Evolutionary conservation across 2,797 vertebrate species (phyloP).

Genomic region (Pseudomugil gertrudae): DNA sequence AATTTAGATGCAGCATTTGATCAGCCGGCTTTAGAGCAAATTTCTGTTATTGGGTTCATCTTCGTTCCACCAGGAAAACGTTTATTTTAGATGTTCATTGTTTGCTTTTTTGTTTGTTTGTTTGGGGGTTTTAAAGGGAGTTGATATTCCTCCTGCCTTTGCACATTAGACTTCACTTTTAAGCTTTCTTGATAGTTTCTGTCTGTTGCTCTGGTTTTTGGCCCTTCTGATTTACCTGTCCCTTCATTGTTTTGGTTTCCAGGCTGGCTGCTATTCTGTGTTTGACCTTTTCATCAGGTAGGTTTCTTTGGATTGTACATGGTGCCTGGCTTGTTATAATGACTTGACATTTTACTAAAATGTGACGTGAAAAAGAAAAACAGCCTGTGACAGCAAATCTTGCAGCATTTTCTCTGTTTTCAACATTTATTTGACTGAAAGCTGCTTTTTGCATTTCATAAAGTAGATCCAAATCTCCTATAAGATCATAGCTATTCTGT

Average conservation of each 20-base stretch:
- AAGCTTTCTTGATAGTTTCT: not conserved
- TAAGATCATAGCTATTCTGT: not conserved
- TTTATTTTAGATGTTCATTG: not conserved
- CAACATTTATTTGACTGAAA: not conserved
- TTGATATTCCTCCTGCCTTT: not conserved
- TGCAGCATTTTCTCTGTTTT: not conserved
- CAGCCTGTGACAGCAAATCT: not conserved
- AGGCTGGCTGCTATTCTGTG: not conserved
- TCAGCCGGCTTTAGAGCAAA: not conserved
- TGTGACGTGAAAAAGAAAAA: not conserved
- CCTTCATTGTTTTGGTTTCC: not conserved
- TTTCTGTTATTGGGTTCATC: not conserved
- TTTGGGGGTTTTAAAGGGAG: not conserved
- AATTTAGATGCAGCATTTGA: not conserved
- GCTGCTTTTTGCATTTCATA: not conserved
- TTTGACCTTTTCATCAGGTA: not conserved
- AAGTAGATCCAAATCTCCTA: too few relatives aligned
- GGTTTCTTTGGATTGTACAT: not conserved
- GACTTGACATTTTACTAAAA: not conserved
- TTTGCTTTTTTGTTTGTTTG: not conserved
- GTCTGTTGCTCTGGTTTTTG: not conserved
- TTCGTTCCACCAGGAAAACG: not conserved
- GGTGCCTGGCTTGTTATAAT: not conserved
- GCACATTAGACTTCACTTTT: not conserved
- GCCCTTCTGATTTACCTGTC: not conserved